phyloP scores from a whole-genome alignment of 2,797 vertebrate genomes.

The Danio kyathit region DNA sequence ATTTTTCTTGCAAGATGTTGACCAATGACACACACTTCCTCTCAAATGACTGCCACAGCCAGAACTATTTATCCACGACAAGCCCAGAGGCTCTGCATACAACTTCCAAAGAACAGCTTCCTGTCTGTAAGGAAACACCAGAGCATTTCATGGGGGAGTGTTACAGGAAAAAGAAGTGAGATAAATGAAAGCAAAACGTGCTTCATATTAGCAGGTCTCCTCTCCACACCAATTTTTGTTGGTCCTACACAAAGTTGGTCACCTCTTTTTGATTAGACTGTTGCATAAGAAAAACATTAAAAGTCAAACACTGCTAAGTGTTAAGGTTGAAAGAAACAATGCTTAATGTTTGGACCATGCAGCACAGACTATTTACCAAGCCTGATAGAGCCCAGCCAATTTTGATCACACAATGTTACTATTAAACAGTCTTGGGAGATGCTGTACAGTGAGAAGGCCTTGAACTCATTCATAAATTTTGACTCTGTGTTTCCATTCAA shows the following conservation, averaged over 20 bases:
- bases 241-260: neutral
- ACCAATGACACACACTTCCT: neutral
- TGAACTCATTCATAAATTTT: neutral
- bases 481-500: neutral
- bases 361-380: neutral
- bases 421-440: neutral
- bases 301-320: neutral
- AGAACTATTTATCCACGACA: neutral
- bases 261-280: neutral
- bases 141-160: constrained; percentile 20
- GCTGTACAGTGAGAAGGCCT: neutral
- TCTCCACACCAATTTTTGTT: neutral
- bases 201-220: neutral
- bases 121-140: neutral
- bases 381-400: neutral
- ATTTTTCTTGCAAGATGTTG: constrained; percentile 25
- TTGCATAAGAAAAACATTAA: neutral
- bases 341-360: neutral
- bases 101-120: constrained; percentile 12
- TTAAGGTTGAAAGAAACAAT: neutral
- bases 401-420: no score
- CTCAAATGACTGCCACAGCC: neutral
- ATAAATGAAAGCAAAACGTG: constrained; percentile 49
- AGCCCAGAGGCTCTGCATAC: neutral
- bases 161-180: constrained; percentile 9